Evolutionary conservation across 92 coral and sea anemone genomes (phyloP), one percentile per base, ranked within the genome.

Genomic region (Parazoanthus atlanticus): DNA sequence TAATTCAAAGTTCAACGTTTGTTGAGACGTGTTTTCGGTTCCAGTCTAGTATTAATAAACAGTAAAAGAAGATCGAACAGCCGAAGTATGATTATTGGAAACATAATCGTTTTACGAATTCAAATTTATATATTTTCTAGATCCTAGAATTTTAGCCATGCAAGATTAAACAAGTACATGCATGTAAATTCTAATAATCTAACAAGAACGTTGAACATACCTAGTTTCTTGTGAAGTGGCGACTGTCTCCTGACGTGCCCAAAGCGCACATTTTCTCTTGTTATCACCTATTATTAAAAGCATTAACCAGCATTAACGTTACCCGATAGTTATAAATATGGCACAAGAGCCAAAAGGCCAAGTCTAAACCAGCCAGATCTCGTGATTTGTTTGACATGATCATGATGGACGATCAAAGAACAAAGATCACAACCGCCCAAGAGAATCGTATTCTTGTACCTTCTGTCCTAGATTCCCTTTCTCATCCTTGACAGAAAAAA

Each of bases 141-240:
- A 61, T 25, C 19, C 10, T 6, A 52, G 49, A 70, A 43, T 3
- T 41, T 64, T 3, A 28, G 78, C 78, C 23, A 21, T 70, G 47
- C 67, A 46, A 70, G 43, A 70, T 84, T 41, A 38, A 36, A 28
- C 32, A 70, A 66, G 30, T 61, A 61, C n/a, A 23, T 25, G 25
- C n/a, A 61, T 25, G 25, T 8, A 3, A 40, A 69, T 40, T 41
- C 15, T 40, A 6, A 5, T 19, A 6, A 75, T 26, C 56, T 12
- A 40, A 29, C 32, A 43, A 15, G 74, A 64, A 23, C 34, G 72
- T 58, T 13, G 19, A 58, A 38, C 78, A 13, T 46, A 84, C 87
- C 87, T 31, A 84, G 87, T 32, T 70, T 84, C 69, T 84, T 84
- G 67, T 84, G 87, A 71, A 84, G 87, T 84, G 87, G 87, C 16